Evolutionary conservation across 2,888 invertebrate genomes (phyloP).

Genomic region (Endotricha flammealis): DNA sequence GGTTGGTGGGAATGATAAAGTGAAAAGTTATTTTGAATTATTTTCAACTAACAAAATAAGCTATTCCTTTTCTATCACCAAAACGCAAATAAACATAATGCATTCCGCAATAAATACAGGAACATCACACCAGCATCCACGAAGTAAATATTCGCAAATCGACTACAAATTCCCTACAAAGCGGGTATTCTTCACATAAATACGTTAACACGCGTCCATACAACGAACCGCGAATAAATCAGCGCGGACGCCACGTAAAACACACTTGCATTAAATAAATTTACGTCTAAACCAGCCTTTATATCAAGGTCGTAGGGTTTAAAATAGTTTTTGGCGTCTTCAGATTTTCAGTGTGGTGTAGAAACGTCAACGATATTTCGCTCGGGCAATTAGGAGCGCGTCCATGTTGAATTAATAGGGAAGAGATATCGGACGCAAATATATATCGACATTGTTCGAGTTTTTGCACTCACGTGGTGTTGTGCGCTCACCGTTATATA

Average conservation of each 20-base stretch:
- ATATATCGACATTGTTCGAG: constrained; percentile 25
- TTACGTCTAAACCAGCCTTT: constrained; percentile 9
- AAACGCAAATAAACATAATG: constrained; percentile 7
- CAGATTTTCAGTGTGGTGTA: constrained; percentile 18
- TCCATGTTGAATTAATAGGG: constrained; percentile 47
- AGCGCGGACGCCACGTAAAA: constrained; percentile 30
- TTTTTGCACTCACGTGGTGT: constrained; percentile 16
- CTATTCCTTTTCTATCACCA: too few relatives aligned
- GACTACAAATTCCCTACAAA: constrained; percentile 54
- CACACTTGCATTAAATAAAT: constrained; percentile 18
- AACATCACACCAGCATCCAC: constrained; percentile 13
- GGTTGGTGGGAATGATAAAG: too few relatives aligned
- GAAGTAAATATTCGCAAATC: constrained; percentile 33
- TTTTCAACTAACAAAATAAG: too few relatives aligned
- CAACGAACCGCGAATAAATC: constrained; percentile 41
- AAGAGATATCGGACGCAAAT: constrained; percentile 37
- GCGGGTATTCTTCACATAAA: constrained; percentile 43
- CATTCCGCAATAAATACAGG: constrained; percentile 10
- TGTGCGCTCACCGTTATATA: too few relatives aligned
- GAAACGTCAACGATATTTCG: constrained; percentile 49
- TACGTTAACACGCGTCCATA: constrained; percentile 37
- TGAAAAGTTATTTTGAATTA: too few relatives aligned
- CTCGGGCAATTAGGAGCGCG: constrained; percentile 46
- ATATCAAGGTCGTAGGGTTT: constrained; percentile 12
- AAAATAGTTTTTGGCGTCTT: constrained; percentile 9